Evolutionary conservation across 2,888 invertebrate species (phyloP).

Genomic region (Drosophila ochracea): DNA sequence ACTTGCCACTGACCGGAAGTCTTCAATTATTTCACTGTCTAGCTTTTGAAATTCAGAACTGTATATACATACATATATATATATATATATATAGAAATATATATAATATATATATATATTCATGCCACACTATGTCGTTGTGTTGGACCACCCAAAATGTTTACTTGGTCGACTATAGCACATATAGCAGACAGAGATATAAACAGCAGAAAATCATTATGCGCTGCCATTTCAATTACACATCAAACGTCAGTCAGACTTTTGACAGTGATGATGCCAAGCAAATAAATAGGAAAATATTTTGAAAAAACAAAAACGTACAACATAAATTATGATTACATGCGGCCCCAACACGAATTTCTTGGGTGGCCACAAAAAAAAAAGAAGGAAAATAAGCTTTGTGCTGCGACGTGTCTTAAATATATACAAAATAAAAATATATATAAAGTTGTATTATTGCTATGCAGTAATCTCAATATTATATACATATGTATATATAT

Average conservation of each 20-base stretch:
- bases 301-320: constrained; percentile 44
- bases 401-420: background rate
- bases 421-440: background rate
- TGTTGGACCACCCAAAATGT: constrained; percentile 65
- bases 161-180: constrained; percentile 14
- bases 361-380: constrained; percentile 21
- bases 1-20: constrained; percentile 61
- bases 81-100: background rate
- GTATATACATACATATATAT: constrained; percentile 23
- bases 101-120: background rate
- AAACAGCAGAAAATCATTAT: constrained; percentile 59
- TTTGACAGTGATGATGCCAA: constrained; percentile 48
- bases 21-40: constrained; percentile 64
- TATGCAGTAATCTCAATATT: too few relatives aligned
- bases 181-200: constrained; percentile 18
- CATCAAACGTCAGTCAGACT: constrained; percentile 72
- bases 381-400: too few relatives aligned
- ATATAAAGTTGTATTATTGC: background rate
- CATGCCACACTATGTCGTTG: constrained; percentile 5
- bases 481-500: too few relatives aligned
- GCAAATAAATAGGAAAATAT: constrained; percentile 52
- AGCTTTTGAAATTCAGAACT: constrained; percentile 63
- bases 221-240: constrained; percentile 69
- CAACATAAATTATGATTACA: constrained; percentile 37
- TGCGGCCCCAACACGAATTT: background rate